Evolutionary conservation across 2,797 vertebrate genomes (phyloP).

Genomic region (Cyclopterus lumpus): DNA sequence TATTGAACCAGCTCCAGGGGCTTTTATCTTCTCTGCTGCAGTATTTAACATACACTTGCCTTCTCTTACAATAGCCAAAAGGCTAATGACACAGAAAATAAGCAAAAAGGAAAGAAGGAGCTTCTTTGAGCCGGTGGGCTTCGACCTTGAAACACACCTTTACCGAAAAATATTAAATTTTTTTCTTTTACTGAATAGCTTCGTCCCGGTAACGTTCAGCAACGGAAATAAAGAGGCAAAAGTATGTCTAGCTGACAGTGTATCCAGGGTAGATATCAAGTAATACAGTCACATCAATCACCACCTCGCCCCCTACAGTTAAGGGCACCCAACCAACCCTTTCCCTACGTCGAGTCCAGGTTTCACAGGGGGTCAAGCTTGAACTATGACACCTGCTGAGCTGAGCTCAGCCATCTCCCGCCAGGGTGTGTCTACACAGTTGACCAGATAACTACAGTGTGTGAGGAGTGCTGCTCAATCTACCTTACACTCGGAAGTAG

Average conservation of each 20-base stretch:
- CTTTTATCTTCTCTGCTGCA: constrained; percentile 42
- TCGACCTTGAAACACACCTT: constrained; percentile 50
- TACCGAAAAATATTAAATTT: constrained; percentile 21
- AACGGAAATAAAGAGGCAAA: constrained; percentile 3
- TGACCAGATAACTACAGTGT: constrained; percentile 31
- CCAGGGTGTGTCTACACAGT: constrained; percentile 29
- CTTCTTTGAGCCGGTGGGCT: constrained; percentile 36
- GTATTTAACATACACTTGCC: constrained; percentile 56
- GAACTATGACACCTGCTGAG: constrained; percentile 50
- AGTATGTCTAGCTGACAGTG: not conserved
- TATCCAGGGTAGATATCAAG: constrained; percentile 2
- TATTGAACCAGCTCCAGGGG: constrained; percentile 26
- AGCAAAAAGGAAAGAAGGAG: not conserved
- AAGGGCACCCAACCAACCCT: constrained; percentile 21
- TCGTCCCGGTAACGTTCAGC: not conserved
- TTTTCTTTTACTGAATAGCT: constrained; percentile 24
- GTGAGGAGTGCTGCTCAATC: not conserved
- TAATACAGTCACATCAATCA: constrained; percentile 26
- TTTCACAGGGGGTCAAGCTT: constrained; percentile 33
- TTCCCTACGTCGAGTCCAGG: constrained; percentile 11
- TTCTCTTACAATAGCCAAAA: constrained; percentile 53
- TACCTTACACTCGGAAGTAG: not conserved
- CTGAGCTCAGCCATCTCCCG: constrained; percentile 46
- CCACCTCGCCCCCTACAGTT: constrained; percentile 13
- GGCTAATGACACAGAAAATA: constrained; percentile 44